Conservation (phyloP, 2,797 vertebrate genomes). For the Hephaestus fuliginosus region DNA sequence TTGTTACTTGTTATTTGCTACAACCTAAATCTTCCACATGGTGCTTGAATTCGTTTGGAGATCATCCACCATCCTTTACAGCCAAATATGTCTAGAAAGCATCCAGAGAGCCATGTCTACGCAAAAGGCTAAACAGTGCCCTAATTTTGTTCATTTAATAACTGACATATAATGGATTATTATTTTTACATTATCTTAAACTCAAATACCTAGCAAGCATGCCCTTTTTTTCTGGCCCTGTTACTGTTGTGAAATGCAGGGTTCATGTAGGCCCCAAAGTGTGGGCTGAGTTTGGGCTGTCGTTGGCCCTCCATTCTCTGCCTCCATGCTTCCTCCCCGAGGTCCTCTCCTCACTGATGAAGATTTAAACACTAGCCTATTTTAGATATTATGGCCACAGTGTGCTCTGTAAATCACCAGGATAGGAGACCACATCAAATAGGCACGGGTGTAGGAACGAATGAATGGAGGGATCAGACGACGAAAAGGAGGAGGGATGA, state of each 20-base stretch:
- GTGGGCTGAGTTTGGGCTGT: no score
- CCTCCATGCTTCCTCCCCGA: conserved; percentile 32
- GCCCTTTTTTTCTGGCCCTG: no score
- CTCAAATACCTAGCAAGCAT: no score
- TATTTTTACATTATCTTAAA: no score
- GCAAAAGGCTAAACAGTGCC: no score
- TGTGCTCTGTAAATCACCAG: conserved; percentile 53
- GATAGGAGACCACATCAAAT: conserved; percentile 46
- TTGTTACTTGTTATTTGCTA: not conserved
- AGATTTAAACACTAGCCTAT: conserved; percentile 63
- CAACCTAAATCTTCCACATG: not conserved
- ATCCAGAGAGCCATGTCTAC: no score
- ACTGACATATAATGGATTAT: no score
- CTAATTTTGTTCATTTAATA: no score
- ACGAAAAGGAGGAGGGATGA: not conserved
- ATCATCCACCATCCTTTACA: not conserved
- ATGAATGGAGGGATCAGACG: conserved; percentile 10
- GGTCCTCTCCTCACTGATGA: conserved; percentile 50
- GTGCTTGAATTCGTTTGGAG: no score
- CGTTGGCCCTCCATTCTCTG: conserved; percentile 25
- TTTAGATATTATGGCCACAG: conserved; percentile 57
- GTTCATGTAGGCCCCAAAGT: no score
- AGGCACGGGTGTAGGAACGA: conserved; percentile 13
- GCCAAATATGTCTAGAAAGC: not conserved
- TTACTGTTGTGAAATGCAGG: no score